Evolutionary conservation across 2,797 vertebrate species (phyloP).

Genomic region (Toxotes lorentzi): DNA sequence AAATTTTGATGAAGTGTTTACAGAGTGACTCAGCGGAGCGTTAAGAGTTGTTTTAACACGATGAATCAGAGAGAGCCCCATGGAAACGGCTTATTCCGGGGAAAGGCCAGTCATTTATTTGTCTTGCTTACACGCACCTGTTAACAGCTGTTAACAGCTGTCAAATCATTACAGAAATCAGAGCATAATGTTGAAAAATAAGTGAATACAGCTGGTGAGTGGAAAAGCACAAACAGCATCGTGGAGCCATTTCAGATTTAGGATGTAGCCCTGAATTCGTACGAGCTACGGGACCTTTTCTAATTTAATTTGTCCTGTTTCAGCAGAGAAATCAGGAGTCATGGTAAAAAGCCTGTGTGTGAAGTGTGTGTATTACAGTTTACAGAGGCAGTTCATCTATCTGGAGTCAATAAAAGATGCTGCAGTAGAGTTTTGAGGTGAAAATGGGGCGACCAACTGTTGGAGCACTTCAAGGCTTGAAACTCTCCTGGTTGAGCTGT

Average conservation of each 20-base stretch:
- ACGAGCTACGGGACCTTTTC: too few species aligned
- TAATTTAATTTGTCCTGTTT: too few species aligned
- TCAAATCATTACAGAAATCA: not conserved
- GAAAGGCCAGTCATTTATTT: not conserved
- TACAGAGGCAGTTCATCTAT: too few species aligned
- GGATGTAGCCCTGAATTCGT: too few species aligned
- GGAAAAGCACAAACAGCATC: not conserved
- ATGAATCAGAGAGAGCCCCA: not conserved
- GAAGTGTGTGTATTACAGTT: too few species aligned
- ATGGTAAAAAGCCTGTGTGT: too few species aligned
- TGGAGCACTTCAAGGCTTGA: too few species aligned
- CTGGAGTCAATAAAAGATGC: too few species aligned
- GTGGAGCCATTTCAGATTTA: not conserved
- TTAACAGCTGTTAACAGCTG: not conserved
- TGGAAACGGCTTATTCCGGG: not conserved
- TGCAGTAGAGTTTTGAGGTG: too few species aligned
- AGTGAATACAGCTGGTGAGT: not conserved
- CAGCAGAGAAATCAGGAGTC: too few species aligned
- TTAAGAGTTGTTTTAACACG: not conserved
- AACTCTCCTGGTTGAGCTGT: not conserved
- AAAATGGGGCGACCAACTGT: too few species aligned
- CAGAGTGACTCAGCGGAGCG: not conserved
- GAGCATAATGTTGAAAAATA: not conserved
- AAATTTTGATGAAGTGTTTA: slow-evolving; percentile 15
- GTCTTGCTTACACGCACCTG: not conserved